These are phyloP conservation scores for Cuniculus paca DNA, from an alignment of 2,797 vertebrate species.

Conservation along the genomic window DNA sequence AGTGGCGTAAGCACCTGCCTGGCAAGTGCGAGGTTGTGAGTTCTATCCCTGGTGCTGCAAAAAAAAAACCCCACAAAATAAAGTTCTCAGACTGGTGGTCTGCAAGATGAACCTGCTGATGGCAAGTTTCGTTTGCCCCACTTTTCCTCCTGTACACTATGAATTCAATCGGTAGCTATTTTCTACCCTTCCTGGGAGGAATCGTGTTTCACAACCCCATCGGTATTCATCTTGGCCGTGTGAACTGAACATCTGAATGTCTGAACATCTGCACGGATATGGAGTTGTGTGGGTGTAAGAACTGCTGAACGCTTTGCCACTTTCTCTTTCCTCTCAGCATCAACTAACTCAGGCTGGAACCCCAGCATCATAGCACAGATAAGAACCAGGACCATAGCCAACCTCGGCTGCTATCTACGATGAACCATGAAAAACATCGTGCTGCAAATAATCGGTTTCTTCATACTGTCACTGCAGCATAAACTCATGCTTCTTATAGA, in stretches of 20 bases:
- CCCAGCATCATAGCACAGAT: fast-evolving
- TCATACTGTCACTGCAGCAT: neutral
- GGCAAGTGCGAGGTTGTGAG: too few relatives aligned
- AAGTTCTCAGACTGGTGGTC: neutral
- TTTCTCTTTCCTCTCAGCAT: neutral
- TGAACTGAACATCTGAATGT: too few relatives aligned
- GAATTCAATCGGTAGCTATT: neutral
- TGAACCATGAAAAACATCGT: neutral
- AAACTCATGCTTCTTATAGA: neutral
- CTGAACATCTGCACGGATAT: neutral
- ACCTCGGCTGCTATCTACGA: too few relatives aligned
- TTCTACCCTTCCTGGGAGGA: neutral
- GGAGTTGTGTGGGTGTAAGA: neutral
- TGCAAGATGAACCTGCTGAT: neutral
- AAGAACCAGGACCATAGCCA: neutral
- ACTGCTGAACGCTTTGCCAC: neutral
- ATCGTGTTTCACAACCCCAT: neutral
- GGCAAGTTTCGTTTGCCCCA: neutral
- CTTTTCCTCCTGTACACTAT: neutral
- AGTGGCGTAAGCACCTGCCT: too few relatives aligned
- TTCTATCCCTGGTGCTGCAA: too few relatives aligned
- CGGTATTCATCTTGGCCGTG: neutral
- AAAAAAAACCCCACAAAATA: too few relatives aligned
- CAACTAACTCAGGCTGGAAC: neutral
- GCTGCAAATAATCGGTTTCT: neutral